A percentile compares a stretch with the other conserved stretches of the same genome.
Conservation (phyloP, 2,888 invertebrate species). For the Lysandra bellargus region DNA sequence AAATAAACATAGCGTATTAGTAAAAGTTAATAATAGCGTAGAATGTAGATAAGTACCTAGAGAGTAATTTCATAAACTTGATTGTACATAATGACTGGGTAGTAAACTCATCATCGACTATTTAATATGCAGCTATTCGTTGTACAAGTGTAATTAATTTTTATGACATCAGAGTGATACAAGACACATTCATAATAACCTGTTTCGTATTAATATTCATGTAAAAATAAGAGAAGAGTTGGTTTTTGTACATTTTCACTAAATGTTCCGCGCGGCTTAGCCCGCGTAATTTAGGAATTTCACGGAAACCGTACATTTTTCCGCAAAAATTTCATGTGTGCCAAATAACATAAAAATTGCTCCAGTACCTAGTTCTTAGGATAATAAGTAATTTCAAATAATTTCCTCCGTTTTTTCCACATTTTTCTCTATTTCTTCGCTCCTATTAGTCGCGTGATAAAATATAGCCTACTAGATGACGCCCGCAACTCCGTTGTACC, state of each 20-base stretch:
- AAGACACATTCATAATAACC: background rate
- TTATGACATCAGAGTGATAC: conserved; percentile 13
- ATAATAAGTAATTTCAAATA: too few relatives aligned
- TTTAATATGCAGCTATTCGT: conserved; percentile 7
- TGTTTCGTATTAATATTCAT: conserved; percentile 8
- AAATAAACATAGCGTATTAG: background rate
- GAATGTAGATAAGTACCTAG: background rate
- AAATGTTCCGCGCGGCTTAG: too few relatives aligned
- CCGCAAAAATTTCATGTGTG: too few relatives aligned
- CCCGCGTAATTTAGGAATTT: too few relatives aligned
- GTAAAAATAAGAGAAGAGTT: background rate
- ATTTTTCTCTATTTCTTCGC: too few relatives aligned
- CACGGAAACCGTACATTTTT: too few relatives aligned
- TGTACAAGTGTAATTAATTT: conserved; percentile 7
- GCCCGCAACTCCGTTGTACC: too few relatives aligned
- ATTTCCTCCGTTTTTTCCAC: too few relatives aligned
- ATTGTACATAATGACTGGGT: background rate
- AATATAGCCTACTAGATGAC: too few relatives aligned
- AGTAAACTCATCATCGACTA: background rate
- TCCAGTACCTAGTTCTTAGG: too few relatives aligned
- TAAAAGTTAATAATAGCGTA: background rate
- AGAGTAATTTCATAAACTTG: background rate
- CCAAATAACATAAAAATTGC: too few relatives aligned
- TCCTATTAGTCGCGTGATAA: too few relatives aligned
- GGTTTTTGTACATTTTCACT: background rate